phyloP scores from a whole-genome alignment of 2,113 vertebrate species.

The Vimba vimba region DNA sequence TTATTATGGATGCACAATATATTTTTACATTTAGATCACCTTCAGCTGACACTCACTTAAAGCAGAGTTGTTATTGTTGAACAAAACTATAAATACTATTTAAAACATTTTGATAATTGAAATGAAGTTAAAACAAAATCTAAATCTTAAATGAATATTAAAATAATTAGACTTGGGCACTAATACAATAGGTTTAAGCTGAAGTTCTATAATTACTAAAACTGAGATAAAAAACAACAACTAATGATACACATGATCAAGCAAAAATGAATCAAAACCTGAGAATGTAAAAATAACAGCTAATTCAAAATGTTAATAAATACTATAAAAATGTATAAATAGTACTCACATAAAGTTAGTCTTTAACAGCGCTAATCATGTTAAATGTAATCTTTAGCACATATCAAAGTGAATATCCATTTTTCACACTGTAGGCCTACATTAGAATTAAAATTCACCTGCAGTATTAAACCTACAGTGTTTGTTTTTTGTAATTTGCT shows the following conservation, averaged over 20 bases:
- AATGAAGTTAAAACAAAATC: background rate
- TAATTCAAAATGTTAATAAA: background rate
- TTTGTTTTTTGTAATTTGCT: background rate
- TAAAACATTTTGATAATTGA: background rate
- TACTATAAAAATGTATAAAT: too few species aligned
- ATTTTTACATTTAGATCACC: background rate
- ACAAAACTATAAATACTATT: background rate
- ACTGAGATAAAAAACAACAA: background rate
- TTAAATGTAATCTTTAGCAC: background rate
- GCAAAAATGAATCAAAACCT: background rate
- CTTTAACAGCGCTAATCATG: background rate
- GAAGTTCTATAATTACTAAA: background rate
- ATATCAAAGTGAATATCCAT: background rate
- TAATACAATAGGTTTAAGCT: background rate
- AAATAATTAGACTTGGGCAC: background rate
- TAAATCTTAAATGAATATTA: background rate
- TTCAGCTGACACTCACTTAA: background rate
- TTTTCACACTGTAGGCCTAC: background rate
- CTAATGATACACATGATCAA: too few species aligned
- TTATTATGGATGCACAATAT: background rate
- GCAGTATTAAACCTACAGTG: background rate
- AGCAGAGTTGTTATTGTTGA: background rate
- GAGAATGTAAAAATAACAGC: background rate
- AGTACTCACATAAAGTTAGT: too few species aligned
- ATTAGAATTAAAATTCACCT: background rate